These are phyloP conservation scores for Bergia puertoricense DNA, from an alignment of 92 coral and sea anemone genomes.

Conservation along the genomic window DNA sequence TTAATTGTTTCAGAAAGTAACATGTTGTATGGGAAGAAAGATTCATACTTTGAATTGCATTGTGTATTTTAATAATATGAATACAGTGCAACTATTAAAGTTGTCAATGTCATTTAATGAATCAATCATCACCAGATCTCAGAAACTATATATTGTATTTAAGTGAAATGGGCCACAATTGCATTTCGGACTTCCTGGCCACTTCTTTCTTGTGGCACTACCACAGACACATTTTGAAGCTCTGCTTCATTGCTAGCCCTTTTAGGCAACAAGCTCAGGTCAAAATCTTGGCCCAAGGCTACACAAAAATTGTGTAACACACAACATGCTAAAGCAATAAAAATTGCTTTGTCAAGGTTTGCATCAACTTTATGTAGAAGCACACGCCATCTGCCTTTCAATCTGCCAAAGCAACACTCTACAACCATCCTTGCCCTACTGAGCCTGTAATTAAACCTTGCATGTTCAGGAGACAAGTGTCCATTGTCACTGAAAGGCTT, in stretches of 20 bases:
- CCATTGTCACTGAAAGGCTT: conserved; percentile 19
- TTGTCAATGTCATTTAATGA: no score
- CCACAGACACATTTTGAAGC: background rate
- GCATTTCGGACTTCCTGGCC: conserved; percentile 11
- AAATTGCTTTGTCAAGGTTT: background rate
- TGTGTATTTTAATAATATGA: no score
- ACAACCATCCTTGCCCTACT: conserved; percentile 21
- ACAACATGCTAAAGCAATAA: conserved; percentile 17
- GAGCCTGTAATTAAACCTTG: conserved; percentile 3
- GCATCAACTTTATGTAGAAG: conserved; percentile 10
- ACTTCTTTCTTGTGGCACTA: background rate
- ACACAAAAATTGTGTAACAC: conserved; percentile 5
- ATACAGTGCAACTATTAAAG: no score
- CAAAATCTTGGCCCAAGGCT: background rate
- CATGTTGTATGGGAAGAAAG: no score
- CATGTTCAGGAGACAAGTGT: conserved; percentile 8
- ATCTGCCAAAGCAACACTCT: conserved; percentile 5
- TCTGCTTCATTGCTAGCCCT: background rate
- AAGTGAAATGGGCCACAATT: background rate
- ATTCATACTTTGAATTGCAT: no score
- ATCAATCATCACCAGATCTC: no score
- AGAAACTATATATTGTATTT: background rate
- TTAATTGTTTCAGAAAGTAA: no score
- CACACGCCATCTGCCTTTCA: conserved; percentile 14
- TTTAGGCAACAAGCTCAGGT: background rate